Conservation (phyloP, 2,888 invertebrate genomes). For the Antitype chi region DNA sequence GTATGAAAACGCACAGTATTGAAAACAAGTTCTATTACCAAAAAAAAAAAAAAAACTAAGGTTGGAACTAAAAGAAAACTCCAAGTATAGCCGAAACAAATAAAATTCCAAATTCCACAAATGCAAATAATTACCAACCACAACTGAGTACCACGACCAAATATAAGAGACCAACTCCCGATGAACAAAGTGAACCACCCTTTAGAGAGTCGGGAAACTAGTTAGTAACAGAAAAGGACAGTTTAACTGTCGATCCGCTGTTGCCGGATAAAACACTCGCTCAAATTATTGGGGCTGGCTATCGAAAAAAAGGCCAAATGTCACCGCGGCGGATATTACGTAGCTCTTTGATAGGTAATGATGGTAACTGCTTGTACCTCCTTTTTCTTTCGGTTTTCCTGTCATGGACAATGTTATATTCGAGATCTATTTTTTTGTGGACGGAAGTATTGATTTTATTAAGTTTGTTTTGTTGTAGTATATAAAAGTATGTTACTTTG, state of each 20-base stretch:
- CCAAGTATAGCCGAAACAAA: background rate
- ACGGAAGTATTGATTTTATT: constrained; percentile 52
- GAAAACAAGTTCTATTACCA: too few relatives aligned
- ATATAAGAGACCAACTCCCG: background rate
- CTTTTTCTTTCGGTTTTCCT: constrained; percentile 32
- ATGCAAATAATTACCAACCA: constrained; percentile 4
- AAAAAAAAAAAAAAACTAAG: too few relatives aligned
- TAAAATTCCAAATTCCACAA: background rate
- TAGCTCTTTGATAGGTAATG: constrained; percentile 53
- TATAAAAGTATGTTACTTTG: background rate
- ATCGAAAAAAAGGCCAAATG: constrained; percentile 50
- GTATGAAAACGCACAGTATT: too few relatives aligned
- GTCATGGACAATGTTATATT: constrained; percentile 32
- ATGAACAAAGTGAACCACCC: constrained; percentile 9
- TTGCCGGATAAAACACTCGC: constrained; percentile 51
- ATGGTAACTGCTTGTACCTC: constrained; percentile 15
- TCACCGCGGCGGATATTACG: constrained; percentile 38
- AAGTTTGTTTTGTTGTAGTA: constrained; percentile 20
- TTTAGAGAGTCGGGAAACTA: constrained; percentile 40
- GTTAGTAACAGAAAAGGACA: constrained; percentile 54
- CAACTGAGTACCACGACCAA: background rate
- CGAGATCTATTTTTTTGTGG: constrained; percentile 31
- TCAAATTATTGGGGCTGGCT: constrained; percentile 53
- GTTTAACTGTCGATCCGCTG: constrained; percentile 59
- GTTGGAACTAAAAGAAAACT: too few relatives aligned